phyloP scores from a whole-genome alignment of 2,797 vertebrate genomes.

The Microctenopoma steveboyesi region DNA sequence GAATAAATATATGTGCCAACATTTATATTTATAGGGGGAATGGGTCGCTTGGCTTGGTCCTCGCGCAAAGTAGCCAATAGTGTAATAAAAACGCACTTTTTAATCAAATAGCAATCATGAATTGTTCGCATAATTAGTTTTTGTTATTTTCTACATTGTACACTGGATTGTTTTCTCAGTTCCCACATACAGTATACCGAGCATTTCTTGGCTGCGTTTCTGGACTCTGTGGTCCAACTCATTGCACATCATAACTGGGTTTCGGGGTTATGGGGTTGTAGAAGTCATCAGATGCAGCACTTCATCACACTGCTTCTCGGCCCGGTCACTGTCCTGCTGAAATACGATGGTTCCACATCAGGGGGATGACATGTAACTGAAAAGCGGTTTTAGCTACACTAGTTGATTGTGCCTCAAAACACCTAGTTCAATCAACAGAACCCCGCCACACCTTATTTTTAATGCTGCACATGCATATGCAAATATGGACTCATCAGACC shows the following conservation, averaged over 20 bases:
- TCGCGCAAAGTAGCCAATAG: background rate
- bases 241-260: too few species aligned
- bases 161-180: too few species aligned
- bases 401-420: background rate
- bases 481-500: background rate
- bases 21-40: constrained; percentile 30
- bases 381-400: background rate
- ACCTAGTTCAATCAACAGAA: background rate
- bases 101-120: background rate
- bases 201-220: background rate
- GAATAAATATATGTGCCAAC: constrained; percentile 21
- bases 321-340: too few species aligned
- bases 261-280: too few species aligned
- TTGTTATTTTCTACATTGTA: too few species aligned
- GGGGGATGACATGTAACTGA: background rate
- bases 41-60: constrained; percentile 26
- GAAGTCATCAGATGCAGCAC: too few species aligned
- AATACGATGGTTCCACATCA: background rate
- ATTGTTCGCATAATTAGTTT: background rate
- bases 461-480: background rate
- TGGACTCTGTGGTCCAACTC: background rate
- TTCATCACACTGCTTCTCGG: too few species aligned
- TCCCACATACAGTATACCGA: too few species aligned
- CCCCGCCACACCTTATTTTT: background rate
- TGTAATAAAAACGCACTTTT: background rate